Evolutionary conservation across 2,113 vertebrate species (phyloP).

Genomic region (Trichomycterus rosablanca): DNA sequence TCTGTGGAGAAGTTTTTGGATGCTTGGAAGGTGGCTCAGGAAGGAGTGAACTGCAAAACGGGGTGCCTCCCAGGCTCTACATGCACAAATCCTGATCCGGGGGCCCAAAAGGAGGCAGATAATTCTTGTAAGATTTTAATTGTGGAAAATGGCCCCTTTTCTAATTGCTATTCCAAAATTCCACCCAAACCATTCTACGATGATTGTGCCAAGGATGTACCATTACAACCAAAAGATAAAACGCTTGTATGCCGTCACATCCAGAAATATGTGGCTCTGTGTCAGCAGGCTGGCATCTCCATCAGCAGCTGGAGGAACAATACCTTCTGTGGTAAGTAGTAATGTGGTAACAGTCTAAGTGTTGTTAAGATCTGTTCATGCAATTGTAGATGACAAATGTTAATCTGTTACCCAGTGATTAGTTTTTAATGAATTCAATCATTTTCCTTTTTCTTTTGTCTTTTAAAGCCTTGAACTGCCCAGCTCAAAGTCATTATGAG

Average conservation of each 20-base stretch:
- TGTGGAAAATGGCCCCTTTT: slow-evolving; percentile 43
- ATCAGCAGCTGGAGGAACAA: slow-evolving; percentile 61
- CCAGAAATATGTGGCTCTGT: slow-evolving; percentile 60
- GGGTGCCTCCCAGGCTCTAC: slow-evolving; percentile 19
- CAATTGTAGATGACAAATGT: too few species aligned
- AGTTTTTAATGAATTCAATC: too few species aligned
- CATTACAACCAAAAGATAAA: slow-evolving; percentile 1
- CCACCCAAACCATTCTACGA: slow-evolving; percentile 37
- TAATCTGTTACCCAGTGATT: too few species aligned
- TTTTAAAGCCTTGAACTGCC: slow-evolving; percentile 54
- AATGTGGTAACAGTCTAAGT: too few species aligned
- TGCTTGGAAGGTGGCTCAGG: slow-evolving; percentile 41
- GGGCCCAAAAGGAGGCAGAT: neutral
- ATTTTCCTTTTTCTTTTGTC: neutral
- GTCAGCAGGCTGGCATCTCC: slow-evolving; percentile 50
- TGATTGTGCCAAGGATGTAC: slow-evolving; percentile 44
- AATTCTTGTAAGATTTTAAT: slow-evolving; percentile 47
- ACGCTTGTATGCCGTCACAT: slow-evolving; percentile 57
- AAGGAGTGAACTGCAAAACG: slow-evolving; percentile 24
- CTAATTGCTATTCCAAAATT: slow-evolving; percentile 43
- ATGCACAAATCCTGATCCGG: slow-evolving; percentile 20
- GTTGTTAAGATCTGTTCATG: neutral
- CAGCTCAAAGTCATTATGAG: slow-evolving; percentile 52
- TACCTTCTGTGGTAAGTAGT: slow-evolving; percentile 71
- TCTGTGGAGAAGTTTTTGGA: slow-evolving; percentile 24